Conservation (phyloP, 2,888 invertebrate genomes). For the Drosophila differens region DNA sequence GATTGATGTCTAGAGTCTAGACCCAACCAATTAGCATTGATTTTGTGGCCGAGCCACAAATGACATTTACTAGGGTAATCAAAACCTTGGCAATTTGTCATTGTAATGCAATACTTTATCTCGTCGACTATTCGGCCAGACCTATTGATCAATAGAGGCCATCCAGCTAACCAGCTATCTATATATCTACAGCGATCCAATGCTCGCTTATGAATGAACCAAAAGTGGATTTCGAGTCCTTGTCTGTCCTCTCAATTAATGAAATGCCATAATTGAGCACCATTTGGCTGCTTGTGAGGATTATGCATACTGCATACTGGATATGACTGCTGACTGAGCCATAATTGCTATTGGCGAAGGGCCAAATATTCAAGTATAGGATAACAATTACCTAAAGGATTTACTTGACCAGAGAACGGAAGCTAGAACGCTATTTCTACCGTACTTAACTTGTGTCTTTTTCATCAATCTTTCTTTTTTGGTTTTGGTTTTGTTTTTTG, state of each 20-base stretch:
- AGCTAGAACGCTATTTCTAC: slow-evolving; percentile 51
- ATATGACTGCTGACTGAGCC: slow-evolving; percentile 5
- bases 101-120: slow-evolving; percentile 67
- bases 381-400: slow-evolving; percentile 79
- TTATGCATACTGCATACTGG: slow-evolving; percentile 40
- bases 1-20: slow-evolving; percentile 11
- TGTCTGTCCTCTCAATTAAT: slow-evolving; percentile 63
- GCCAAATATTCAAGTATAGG: slow-evolving; percentile 50
- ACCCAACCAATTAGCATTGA: slow-evolving; percentile 11
- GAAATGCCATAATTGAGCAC: slow-evolving; percentile 77
- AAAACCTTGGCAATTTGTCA: slow-evolving; percentile 73
- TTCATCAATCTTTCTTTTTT: slow-evolving; percentile 20
- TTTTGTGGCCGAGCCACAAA: slow-evolving; percentile 25
- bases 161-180: neutral
- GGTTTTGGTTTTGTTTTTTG: slow-evolving; percentile 17
- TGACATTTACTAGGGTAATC: slow-evolving; percentile 59
- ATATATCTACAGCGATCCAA: slow-evolving; percentile 25
- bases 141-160: neutral
- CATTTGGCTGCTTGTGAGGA: slow-evolving; percentile 43
- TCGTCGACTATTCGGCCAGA: slow-evolving; percentile 12
- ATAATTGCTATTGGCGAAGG: slow-evolving; percentile 12
- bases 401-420: slow-evolving; percentile 67
- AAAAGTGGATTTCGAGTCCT: slow-evolving; percentile 11
- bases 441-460: slow-evolving; percentile 78
- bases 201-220: slow-evolving; percentile 58